Conservation (phyloP, 2,888 invertebrate species). For the Leptopilina syphax region DNA sequence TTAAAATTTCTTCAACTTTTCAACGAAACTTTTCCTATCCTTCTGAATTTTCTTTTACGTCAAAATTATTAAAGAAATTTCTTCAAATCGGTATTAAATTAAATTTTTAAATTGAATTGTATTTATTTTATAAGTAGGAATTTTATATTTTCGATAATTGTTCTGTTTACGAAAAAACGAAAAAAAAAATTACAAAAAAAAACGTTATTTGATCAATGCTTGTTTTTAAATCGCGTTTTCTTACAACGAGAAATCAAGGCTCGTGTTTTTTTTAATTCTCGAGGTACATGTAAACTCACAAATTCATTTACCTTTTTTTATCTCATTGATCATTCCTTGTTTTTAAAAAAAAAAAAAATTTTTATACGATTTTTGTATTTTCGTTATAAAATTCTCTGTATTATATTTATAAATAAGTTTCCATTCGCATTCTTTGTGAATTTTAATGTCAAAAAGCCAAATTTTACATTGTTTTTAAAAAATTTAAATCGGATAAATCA, state of each 20-base stretch:
- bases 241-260: slow-evolving; percentile 38
- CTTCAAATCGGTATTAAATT: background rate
- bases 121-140: slow-evolving; percentile 1
- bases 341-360: background rate
- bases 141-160: background rate
- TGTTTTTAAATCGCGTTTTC: slow-evolving; percentile 9
- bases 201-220: background rate
- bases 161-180: background rate
- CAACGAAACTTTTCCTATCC: background rate
- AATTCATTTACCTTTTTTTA: slow-evolving; percentile 11
- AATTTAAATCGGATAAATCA: too few relatives aligned
- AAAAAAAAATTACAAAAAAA: background rate
- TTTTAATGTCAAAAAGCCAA: too few relatives aligned
- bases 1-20: background rate
- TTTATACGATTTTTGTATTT: background rate
- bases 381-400: too few relatives aligned
- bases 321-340: slow-evolving; percentile 10
- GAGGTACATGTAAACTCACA: slow-evolving; percentile 5
- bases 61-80: background rate
- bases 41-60: background rate
- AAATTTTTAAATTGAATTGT: slow-evolving; percentile 4
- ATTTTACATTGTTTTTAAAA: too few relatives aligned
- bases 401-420: too few relatives aligned
- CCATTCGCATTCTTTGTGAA: too few relatives aligned
- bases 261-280: slow-evolving; percentile 29